Evolutionary conservation across 1,140 invertebrate genomes (phyloP).

Genomic region (Scaptodrosophila lebanonensis): DNA sequence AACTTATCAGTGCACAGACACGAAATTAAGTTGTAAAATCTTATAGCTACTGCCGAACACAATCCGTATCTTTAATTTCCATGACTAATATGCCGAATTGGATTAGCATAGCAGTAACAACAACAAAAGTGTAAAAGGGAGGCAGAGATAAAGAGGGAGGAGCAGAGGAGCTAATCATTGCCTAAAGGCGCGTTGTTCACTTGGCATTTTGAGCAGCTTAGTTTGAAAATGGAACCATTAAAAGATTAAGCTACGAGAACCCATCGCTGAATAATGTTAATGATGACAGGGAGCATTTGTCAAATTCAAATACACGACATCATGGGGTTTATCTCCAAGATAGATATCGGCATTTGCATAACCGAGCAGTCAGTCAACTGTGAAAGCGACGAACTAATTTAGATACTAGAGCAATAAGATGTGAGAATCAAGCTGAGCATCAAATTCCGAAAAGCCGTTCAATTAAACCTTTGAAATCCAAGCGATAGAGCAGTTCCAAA

Average conservation of each 20-base stretch:
- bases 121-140: too few relatives aligned
- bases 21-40: too few relatives aligned
- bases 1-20: too few relatives aligned
- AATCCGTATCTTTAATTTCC: too few relatives aligned
- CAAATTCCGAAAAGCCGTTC: background rate
- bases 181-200: too few relatives aligned
- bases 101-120: too few relatives aligned
- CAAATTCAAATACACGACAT: constrained; percentile 1
- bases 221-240: too few relatives aligned
- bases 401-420: constrained; percentile 34
- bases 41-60: too few relatives aligned
- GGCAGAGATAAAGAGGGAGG: background rate
- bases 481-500: too few relatives aligned
- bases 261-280: constrained; percentile 30
- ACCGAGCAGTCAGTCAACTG: constrained; percentile 19
- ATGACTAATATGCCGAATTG: too few relatives aligned
- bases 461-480: too few relatives aligned
- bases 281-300: constrained; percentile 14
- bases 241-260: constrained; percentile 29
- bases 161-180: background rate
- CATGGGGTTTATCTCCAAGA: background rate
- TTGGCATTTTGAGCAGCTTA: constrained; percentile 2
- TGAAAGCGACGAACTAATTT: constrained; percentile 45
- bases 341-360: constrained; percentile 30
- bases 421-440: constrained; percentile 4